Percentiles rank a stretch among this genome's conserved stretches.
Evolutionary conservation across 2,888 invertebrate species (phyloP).

Genomic region (Amiota mariae): DNA sequence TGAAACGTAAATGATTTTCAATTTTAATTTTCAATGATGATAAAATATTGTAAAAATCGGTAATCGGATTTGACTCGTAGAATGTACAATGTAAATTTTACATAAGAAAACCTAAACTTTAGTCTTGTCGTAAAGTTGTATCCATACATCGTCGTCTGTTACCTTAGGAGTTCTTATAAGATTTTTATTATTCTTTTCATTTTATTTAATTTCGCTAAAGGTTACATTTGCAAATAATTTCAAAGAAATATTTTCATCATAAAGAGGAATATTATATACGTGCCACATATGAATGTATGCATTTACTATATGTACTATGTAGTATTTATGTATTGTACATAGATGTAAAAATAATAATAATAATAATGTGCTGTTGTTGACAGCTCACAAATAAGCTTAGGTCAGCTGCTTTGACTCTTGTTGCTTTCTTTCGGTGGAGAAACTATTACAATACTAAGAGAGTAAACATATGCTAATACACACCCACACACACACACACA

Average conservation of each 20-base stretch:
- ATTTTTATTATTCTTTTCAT: neutral
- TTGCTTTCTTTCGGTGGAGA: neutral
- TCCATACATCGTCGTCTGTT: neutral
- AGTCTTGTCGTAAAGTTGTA: too few species aligned
- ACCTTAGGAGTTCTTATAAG: neutral
- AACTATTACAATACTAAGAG: too few species aligned
- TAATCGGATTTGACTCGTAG: too few species aligned
- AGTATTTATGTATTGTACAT: too few species aligned
- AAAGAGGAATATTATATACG: neutral
- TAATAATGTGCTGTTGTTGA: slow-evolving; percentile 20
- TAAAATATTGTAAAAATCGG: too few species aligned
- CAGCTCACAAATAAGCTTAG: slow-evolving; percentile 27
- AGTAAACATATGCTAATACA: neutral
- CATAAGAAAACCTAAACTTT: too few species aligned
- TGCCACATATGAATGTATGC: neutral
- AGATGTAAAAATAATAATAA: neutral
- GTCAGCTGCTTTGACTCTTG: slow-evolving; percentile 16
- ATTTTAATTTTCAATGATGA: too few species aligned
- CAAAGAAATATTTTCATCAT: neutral
- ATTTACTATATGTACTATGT: neutral
- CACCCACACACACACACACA: neutral
- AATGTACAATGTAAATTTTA: too few species aligned
- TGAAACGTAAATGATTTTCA: too few species aligned
- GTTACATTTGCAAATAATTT: slow-evolving; percentile 12
- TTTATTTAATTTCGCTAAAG: neutral